A percentile compares a stretch with the other conserved stretches of the same genome.
Evolutionary conservation across 2,113 vertebrate species (phyloP).

Genomic region (Pluvialis apricaria): DNA sequence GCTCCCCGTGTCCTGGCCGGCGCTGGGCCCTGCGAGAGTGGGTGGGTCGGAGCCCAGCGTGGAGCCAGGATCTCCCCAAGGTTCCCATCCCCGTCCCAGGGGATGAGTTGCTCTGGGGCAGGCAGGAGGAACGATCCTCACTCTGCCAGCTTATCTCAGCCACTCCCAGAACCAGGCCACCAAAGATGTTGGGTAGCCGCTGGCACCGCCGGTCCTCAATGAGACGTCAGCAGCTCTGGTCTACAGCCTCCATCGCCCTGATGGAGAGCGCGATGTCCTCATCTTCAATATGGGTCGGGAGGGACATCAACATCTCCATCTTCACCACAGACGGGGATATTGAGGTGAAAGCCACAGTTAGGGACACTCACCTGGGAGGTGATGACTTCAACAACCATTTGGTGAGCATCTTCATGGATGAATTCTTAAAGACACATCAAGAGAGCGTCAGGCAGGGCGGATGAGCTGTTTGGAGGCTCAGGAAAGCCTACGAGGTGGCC

Average conservation of each 20-base stretch:
- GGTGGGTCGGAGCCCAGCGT: not conserved
- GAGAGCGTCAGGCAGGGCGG: not conserved
- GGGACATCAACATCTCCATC: not conserved
- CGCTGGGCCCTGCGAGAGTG: not conserved
- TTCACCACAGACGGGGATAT: not conserved
- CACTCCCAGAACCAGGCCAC: not conserved
- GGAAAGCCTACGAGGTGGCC: not conserved
- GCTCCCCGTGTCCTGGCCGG: not conserved
- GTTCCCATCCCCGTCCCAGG: not conserved
- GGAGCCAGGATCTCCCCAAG: not conserved
- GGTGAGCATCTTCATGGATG: not conserved
- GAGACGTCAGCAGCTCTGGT: not conserved
- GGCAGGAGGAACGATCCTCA: not conserved
- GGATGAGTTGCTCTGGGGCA: rapidly evolving
- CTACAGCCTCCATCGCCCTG: not conserved
- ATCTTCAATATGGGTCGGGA: not conserved
- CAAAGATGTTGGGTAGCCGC: not conserved
- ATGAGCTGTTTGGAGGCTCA: not conserved
- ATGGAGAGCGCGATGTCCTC: not conserved
- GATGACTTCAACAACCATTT: not conserved
- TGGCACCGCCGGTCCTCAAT: constrained; percentile 27
- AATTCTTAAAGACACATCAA: not conserved
- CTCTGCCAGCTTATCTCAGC: not conserved
- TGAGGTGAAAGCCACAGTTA: not conserved
- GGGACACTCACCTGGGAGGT: not conserved